A percentile compares a stretch with the other conserved stretches of the same genome.
Conservation (phyloP, 1,140 invertebrate species). For the Oedothorax gibbosus region DNA sequence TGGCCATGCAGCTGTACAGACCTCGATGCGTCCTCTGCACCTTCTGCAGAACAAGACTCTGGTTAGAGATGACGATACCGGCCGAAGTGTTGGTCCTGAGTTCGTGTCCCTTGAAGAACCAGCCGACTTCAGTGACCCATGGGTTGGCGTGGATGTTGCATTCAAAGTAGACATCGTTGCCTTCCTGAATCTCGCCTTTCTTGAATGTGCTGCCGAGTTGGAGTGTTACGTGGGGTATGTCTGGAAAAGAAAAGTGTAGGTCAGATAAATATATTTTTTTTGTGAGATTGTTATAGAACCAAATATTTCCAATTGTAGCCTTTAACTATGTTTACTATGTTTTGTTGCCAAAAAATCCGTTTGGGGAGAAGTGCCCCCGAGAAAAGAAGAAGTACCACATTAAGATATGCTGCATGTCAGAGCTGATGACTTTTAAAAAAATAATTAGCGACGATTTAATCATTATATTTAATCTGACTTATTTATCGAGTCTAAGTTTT, state of each 20-base stretch:
- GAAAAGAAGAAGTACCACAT: too few relatives aligned
- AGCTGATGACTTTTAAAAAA: too few relatives aligned
- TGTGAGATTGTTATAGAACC: too few relatives aligned
- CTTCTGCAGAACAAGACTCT: constrained; percentile 82
- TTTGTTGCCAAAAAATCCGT: too few relatives aligned
- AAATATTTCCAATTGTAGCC: too few relatives aligned
- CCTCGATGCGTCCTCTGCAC: constrained; percentile 73
- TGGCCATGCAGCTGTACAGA: constrained; percentile 87
- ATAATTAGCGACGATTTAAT: too few relatives aligned
- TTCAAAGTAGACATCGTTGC: constrained; percentile 89
- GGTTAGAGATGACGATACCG: constrained; percentile 83
- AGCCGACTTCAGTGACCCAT: constrained; percentile 81
- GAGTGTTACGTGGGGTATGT: constrained; percentile 84
- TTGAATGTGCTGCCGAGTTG: constrained; percentile 85
- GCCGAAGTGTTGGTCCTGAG: constrained; percentile 80
- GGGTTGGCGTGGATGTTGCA: constrained; percentile 90
- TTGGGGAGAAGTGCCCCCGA: too few relatives aligned
- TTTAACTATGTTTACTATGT: too few relatives aligned
- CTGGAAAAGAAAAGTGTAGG: constrained; percentile 70
- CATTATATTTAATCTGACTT: too few relatives aligned
- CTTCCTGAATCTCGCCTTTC: constrained; percentile 80
- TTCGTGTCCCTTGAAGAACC: constrained; percentile 72
- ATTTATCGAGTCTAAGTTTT: too few relatives aligned
- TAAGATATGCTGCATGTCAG: too few relatives aligned
- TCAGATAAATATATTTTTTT: too few relatives aligned